These are phyloP conservation scores for Clistopyga incitator DNA, from an alignment of 2,888 invertebrate species.

Conservation along the genomic window DNA sequence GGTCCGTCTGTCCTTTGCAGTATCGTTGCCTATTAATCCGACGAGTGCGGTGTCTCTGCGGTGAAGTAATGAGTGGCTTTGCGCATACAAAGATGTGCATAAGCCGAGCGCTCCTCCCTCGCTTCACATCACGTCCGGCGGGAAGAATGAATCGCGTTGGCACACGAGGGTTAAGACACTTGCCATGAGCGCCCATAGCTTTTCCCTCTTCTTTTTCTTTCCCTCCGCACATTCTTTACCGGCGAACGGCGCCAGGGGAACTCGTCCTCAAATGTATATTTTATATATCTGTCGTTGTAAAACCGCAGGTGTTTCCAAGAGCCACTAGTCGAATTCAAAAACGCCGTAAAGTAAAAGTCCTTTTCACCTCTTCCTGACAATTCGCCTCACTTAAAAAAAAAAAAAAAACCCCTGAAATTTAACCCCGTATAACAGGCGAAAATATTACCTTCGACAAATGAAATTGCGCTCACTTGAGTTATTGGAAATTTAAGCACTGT, in stretches of 20 bases:
- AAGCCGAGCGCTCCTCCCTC: constrained; percentile 36
- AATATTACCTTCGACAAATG: constrained; percentile 9
- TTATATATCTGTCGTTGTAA: constrained; percentile 37
- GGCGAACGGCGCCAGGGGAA: constrained; percentile 38
- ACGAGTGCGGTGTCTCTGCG: constrained; percentile 15
- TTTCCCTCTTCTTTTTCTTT: constrained; percentile 22
- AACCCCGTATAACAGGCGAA: background rate
- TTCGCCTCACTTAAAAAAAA: constrained; percentile 27
- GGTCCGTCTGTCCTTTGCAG: constrained; percentile 11
- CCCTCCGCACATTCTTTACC: constrained; percentile 47
- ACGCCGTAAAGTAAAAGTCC: constrained; percentile 47
- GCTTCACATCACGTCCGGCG: constrained; percentile 58
- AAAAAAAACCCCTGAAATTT: constrained; percentile 40
- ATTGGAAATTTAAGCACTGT: background rate
- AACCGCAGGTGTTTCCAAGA: constrained; percentile 47
- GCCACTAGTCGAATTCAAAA: constrained; percentile 32
- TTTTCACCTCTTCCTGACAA: constrained; percentile 1
- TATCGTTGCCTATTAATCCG: constrained; percentile 64
- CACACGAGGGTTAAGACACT: constrained; percentile 45
- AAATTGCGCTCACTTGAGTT: constrained; percentile 2
- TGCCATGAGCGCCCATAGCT: constrained; percentile 28
- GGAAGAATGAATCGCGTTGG: constrained; percentile 54
- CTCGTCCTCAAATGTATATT: constrained; percentile 15
- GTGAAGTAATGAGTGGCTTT: constrained; percentile 55
- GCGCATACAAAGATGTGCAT: constrained; percentile 42